Percentiles rank a stretch among this genome's conserved stretches.
Evolutionary conservation across 1,140 invertebrate species (phyloP).

Genomic region (Euura saliciscinereae): DNA sequence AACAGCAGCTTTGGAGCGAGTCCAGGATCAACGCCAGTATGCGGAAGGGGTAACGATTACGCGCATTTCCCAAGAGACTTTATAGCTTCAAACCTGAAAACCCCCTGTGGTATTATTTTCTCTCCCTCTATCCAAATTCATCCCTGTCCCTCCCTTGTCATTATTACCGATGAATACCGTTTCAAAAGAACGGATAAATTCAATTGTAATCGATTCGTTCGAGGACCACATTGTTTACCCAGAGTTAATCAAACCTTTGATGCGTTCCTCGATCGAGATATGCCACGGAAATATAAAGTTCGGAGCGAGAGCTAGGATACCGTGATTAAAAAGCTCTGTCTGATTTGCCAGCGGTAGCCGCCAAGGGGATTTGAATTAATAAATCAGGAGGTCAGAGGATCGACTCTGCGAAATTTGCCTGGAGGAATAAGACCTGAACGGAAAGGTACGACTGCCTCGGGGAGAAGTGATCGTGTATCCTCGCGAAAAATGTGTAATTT

Average conservation of each 20-base stretch:
- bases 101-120: not conserved
- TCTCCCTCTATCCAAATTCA: not conserved
- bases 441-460: too few relatives aligned
- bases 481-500: too few relatives aligned
- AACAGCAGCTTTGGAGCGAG: too few relatives aligned
- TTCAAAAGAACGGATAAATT: too few relatives aligned
- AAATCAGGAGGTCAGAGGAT: not conserved
- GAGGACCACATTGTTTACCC: too few relatives aligned
- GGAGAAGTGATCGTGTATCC: too few relatives aligned
- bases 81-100: not conserved
- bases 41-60: not conserved
- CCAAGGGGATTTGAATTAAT: not conserved
- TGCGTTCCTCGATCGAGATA: too few relatives aligned
- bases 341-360: not conserved
- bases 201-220: too few relatives aligned
- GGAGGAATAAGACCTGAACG: not conserved
- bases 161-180: not conserved
- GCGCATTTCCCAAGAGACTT: not conserved
- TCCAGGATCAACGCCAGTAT: too few relatives aligned
- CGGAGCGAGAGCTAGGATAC: not conserved
- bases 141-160: not conserved
- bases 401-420: not conserved
- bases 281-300: too few relatives aligned
- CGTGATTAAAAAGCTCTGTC: conserved; percentile 7
- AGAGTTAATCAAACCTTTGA: too few relatives aligned